Percentiles rank a stretch among this genome's conserved stretches.
These are phyloP conservation scores for Molossus molossus DNA, from an alignment of 2,797 vertebrate species.

Conservation along the genomic window DNA sequence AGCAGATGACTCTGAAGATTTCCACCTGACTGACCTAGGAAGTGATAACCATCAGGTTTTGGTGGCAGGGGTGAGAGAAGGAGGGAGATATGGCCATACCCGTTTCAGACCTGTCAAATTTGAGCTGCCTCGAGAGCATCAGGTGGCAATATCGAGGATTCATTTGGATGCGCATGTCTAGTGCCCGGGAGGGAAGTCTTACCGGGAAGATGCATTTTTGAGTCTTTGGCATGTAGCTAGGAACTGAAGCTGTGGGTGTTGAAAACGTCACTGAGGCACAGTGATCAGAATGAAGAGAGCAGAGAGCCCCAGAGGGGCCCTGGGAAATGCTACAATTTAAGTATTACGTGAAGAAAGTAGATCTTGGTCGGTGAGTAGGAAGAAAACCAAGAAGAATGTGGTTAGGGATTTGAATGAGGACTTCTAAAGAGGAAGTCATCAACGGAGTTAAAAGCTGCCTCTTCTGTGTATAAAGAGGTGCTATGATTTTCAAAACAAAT, in stretches of 20 bases:
- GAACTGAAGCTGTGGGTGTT: slow-evolving; percentile 51
- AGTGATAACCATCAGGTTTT: not conserved
- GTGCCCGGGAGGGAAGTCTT: not conserved
- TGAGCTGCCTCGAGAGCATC: not conserved
- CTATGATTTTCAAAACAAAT: slow-evolving; percentile 84
- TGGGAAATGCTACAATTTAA: slow-evolving; percentile 68
- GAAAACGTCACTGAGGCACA: slow-evolving; percentile 21
- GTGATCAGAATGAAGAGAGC: slow-evolving; percentile 50
- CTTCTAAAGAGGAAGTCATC: slow-evolving; percentile 82
- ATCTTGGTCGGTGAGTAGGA: slow-evolving; percentile 79
- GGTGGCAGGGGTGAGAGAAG: rapidly evolving
- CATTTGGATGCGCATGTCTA: not conserved
- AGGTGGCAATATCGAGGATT: not conserved
- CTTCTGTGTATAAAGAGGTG: slow-evolving; percentile 79
- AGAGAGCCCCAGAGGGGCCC: slow-evolving; percentile 53
- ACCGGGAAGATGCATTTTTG: not conserved
- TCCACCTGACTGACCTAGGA: not conserved
- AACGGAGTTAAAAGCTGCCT: slow-evolving; percentile 81
- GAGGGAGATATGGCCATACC: too few relatives aligned
- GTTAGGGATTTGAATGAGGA: slow-evolving; percentile 80
- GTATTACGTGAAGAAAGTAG: slow-evolving; percentile 66
- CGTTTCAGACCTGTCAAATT: not conserved
- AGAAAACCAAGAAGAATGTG: slow-evolving; percentile 81
- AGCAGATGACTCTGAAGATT: not conserved
- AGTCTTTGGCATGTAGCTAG: not conserved